These are phyloP conservation scores for Cherax quadricarinatus DNA, from an alignment of 1,140 invertebrate species.

Conservation along the genomic window DNA sequence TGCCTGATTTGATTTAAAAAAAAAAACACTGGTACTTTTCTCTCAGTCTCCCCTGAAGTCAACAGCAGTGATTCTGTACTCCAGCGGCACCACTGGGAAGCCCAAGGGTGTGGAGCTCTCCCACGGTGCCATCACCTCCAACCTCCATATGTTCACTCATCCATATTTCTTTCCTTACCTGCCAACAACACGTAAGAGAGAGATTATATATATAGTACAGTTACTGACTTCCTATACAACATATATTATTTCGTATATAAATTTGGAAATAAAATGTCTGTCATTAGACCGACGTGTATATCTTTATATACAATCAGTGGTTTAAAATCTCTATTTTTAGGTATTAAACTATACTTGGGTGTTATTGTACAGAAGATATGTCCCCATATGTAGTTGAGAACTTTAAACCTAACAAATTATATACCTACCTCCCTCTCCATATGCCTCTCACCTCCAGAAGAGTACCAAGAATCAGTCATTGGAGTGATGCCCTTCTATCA, in stretches of 20 bases:
- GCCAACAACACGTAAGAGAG: background rate
- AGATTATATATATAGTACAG: background rate
- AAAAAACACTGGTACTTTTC: background rate
- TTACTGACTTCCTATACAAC: background rate
- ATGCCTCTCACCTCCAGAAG: background rate
- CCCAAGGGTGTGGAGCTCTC: slow-evolving; percentile 46
- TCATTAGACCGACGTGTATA: no score
- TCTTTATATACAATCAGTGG: no score
- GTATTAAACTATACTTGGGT: no score
- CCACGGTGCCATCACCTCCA: slow-evolving; percentile 33
- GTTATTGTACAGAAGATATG: no score
- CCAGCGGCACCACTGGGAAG: slow-evolving; percentile 49
- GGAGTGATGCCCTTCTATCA: slow-evolving; percentile 51
- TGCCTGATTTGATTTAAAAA: no score
- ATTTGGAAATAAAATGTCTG: no score
- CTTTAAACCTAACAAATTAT: no score
- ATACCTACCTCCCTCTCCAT: no score
- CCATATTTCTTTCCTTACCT: slow-evolving; percentile 5
- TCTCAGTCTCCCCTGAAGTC: background rate
- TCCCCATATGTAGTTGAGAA: no score
- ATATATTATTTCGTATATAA: background rate
- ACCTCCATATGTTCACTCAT: slow-evolving; percentile 31
- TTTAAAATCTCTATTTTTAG: no score
- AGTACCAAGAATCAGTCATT: slow-evolving; percentile 29
- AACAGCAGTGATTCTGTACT: slow-evolving; percentile 37